Conservation (phyloP, 2,113 vertebrate genomes). For the Campylorhamphus procurvoides region DNA sequence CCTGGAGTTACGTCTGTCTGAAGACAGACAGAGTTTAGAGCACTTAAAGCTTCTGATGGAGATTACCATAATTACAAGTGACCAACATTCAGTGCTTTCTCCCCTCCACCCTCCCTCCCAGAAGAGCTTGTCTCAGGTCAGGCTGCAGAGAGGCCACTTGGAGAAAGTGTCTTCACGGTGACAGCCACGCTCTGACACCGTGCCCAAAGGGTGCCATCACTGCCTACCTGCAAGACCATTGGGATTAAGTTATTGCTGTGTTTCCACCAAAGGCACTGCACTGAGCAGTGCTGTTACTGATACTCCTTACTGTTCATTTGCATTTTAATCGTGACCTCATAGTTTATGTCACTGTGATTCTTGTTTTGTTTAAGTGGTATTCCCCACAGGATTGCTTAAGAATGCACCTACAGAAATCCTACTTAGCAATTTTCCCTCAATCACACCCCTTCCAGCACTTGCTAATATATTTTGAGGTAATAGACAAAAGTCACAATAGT, state of each 20-base stretch:
- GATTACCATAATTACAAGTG: conserved; percentile 71
- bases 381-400: background rate
- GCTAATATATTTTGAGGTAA: background rate
- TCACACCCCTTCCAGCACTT: background rate
- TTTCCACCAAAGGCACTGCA: background rate
- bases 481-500: background rate
- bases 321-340: background rate
- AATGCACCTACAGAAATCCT: background rate
- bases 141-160: background rate
- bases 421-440: background rate
- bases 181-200: background rate
- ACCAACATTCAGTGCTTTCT: conserved; percentile 54
- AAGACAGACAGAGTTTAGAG: conserved; percentile 58
- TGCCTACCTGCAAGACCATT: background rate
- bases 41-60: conserved; percentile 59
- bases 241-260: background rate
- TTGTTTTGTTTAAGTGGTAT: background rate
- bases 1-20: conserved; percentile 52
- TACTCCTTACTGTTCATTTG: background rate
- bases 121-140: background rate
- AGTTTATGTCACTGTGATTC: background rate
- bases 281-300: background rate
- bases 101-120: background rate
- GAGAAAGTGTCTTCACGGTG: background rate
- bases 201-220: background rate